These are phyloP conservation scores for Drosophila paracracens DNA, from an alignment of 2,888 invertebrate genomes.

Conservation along the genomic window DNA sequence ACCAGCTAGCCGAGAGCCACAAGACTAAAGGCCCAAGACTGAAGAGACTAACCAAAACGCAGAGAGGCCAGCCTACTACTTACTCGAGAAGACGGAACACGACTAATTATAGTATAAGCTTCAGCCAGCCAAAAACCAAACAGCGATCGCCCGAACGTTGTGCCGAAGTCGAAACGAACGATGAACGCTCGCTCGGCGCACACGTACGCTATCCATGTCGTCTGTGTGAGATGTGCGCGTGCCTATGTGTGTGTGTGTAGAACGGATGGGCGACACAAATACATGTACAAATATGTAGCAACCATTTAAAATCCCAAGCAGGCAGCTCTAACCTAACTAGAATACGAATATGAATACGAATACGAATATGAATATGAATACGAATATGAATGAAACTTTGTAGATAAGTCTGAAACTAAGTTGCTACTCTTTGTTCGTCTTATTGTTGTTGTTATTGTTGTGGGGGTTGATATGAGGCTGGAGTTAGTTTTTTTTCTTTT, in stretches of 20 bases:
- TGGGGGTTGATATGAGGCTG: slow-evolving; percentile 47
- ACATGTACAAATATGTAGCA: slow-evolving; percentile 53
- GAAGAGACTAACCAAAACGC: slow-evolving; percentile 35
- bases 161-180: slow-evolving; percentile 27
- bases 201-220: slow-evolving; percentile 67
- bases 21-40: slow-evolving; percentile 42
- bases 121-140: slow-evolving; percentile 75
- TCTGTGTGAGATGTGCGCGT: slow-evolving; percentile 46
- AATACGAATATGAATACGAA: slow-evolving; percentile 54
- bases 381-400: slow-evolving; percentile 53
- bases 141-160: slow-evolving; percentile 35
- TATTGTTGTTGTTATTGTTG: slow-evolving; percentile 30
- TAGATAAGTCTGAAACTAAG: slow-evolving; percentile 63
- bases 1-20: slow-evolving; percentile 37
- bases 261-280: slow-evolving; percentile 59
- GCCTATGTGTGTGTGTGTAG: slow-evolving; percentile 16
- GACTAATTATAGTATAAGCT: slow-evolving; percentile 85
- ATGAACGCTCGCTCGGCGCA: slow-evolving; percentile 47
- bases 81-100: slow-evolving; percentile 85
- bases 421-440: slow-evolving; percentile 36
- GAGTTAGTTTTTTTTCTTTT: background rate
- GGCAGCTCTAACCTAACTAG: slow-evolving; percentile 52
- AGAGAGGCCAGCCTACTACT: slow-evolving; percentile 82
- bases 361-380: slow-evolving; percentile 28
- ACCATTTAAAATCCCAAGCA: slow-evolving; percentile 50